phyloP scores from a whole-genome alignment of 2,888 invertebrate species.

The Tinea pellionella region DNA sequence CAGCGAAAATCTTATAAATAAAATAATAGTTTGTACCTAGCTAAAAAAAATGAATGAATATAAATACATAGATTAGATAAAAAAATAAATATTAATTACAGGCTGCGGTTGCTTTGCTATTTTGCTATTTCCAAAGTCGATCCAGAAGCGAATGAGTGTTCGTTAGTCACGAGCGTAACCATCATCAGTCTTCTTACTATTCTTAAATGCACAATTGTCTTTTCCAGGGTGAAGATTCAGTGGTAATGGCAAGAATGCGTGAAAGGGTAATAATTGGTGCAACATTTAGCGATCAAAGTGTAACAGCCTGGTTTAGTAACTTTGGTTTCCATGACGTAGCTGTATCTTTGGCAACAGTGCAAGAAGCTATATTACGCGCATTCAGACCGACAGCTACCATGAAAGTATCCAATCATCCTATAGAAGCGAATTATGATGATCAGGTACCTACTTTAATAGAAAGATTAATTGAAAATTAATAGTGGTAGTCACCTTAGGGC shows the following conservation, averaged over 20 bases:
- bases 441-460: too few relatives aligned
- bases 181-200: slow-evolving; percentile 17
- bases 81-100: too few relatives aligned
- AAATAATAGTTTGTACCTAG: too few relatives aligned
- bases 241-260: slow-evolving; percentile 49
- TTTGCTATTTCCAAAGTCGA: too few relatives aligned
- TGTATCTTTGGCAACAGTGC: slow-evolving; percentile 71
- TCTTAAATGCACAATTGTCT: too few relatives aligned
- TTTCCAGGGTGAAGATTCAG: slow-evolving; percentile 29
- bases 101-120: too few relatives aligned
- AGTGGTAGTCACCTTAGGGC: background rate
- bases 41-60: too few relatives aligned
- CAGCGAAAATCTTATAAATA: too few relatives aligned
- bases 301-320: slow-evolving; percentile 81
- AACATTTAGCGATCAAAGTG: slow-evolving; percentile 48
- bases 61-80: too few relatives aligned
- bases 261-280: slow-evolving; percentile 69
- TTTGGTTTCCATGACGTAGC: slow-evolving; percentile 82
- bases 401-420: slow-evolving; percentile 73
- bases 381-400: slow-evolving; percentile 46
- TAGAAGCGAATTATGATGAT: slow-evolving; percentile 71
- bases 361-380: slow-evolving; percentile 71
- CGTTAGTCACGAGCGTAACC: too few relatives aligned
- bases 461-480: too few relatives aligned
- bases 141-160: too few relatives aligned